Conservation (phyloP, 1,140 invertebrate species). For the Lepidostoma basale region DNA sequence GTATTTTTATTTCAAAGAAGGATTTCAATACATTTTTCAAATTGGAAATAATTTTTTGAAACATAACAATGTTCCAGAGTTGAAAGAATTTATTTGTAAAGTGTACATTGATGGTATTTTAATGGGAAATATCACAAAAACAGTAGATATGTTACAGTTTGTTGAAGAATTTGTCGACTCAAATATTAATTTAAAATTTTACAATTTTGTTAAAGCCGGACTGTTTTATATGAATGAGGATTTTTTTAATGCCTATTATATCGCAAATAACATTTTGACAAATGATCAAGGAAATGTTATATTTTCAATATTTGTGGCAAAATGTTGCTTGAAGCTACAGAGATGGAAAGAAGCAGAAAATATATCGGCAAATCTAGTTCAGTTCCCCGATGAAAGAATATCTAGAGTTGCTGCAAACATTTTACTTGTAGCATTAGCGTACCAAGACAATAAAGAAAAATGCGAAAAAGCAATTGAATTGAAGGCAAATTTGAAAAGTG, state of each 20-base stretch:
- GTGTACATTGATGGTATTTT: conserved; percentile 56
- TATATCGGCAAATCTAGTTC: conserved; percentile 57
- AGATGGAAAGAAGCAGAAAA: conserved; percentile 65
- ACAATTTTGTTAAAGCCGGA: conserved; percentile 61
- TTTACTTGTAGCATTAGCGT: conserved; percentile 13
- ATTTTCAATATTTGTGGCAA: conserved; percentile 54
- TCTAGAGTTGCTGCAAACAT: conserved; percentile 43
- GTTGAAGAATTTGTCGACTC: conserved; percentile 32
- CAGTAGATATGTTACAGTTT: too few relatives aligned
- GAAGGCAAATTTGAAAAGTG: conserved; percentile 6
- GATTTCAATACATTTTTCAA: neutral
- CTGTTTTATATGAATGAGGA: conserved; percentile 50
- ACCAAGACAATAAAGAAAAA: conserved; percentile 28
- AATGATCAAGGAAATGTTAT: conserved; percentile 52
- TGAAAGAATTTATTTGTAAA: conserved; percentile 66
- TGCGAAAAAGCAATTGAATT: conserved; percentile 31
- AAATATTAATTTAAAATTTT: conserved; percentile 52
- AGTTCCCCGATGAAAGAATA: conserved; percentile 49
- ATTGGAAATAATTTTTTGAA: conserved; percentile 1
- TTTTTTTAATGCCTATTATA: conserved; percentile 61
- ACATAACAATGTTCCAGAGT: neutral
- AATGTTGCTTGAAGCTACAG: conserved; percentile 63
- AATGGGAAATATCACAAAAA: too few relatives aligned
- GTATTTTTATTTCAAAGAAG: neutral
- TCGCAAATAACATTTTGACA: conserved; percentile 53